A percentile compares a stretch with the other conserved stretches of the same genome.
Evolutionary conservation across 2,888 invertebrate genomes (phyloP).

Genomic region (Drosophila affinis): DNA sequence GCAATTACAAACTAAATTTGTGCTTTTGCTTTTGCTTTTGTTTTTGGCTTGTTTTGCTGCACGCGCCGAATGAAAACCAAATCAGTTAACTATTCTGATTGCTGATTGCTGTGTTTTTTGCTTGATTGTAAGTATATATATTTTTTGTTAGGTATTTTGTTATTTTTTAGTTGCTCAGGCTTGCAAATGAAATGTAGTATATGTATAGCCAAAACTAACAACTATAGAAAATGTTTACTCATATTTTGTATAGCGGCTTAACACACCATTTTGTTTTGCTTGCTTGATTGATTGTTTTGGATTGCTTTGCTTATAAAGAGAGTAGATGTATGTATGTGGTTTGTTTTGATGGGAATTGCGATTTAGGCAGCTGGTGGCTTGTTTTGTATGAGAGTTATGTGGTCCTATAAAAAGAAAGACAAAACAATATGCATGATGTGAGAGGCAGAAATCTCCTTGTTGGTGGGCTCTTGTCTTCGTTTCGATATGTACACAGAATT

Average conservation of each 20-base stretch:
- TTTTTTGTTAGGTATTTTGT: not conserved
- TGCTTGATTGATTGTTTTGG: conserved; percentile 8
- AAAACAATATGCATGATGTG: conserved; percentile 58
- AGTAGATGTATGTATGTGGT: conserved; percentile 2
- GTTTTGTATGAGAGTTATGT: conserved; percentile 45
- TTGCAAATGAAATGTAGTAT: conserved; percentile 14
- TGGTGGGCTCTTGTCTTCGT: conserved; percentile 1
- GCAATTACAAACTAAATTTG: conserved; percentile 36
- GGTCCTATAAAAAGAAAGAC: conserved; percentile 63
- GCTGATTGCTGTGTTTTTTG: not conserved
- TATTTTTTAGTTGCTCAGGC: conserved; percentile 33
- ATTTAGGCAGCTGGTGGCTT: conserved; percentile 66
- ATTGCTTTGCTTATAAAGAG: conserved; percentile 39
- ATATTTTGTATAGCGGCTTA: conserved; percentile 59
- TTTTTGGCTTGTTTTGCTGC: conserved; percentile 47
- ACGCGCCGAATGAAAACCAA: conserved; percentile 84
- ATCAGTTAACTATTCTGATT: conserved; percentile 77
- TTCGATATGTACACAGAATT: conserved; percentile 8
- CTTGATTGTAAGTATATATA: not conserved
- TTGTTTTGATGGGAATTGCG: conserved; percentile 23
- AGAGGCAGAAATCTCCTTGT: conserved; percentile 37
- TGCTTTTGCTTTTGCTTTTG: conserved; percentile 44
- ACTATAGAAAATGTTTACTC: conserved; percentile 3
- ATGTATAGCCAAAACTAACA: conserved; percentile 12
- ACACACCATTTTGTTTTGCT: conserved; percentile 69